Percentiles rank a stretch among this genome's conserved stretches.
These are phyloP conservation scores for Zapornia atra DNA, from an alignment of 2,113 vertebrate genomes.

Conservation along the genomic window DNA sequence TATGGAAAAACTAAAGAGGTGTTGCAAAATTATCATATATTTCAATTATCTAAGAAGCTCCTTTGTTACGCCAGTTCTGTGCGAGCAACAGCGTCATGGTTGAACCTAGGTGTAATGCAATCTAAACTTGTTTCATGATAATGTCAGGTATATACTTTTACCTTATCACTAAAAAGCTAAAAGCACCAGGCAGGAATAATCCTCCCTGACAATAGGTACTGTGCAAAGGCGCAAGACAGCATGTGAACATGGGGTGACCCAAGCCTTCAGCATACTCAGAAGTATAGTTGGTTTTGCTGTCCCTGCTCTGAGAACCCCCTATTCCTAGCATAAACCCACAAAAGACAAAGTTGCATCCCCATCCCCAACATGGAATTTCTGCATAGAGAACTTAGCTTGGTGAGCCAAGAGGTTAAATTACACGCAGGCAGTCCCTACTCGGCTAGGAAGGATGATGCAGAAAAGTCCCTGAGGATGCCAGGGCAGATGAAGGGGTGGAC, in stretches of 20 bases:
- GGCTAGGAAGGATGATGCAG: neutral
- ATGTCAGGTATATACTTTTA: neutral
- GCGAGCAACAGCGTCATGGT: neutral
- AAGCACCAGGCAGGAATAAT: neutral
- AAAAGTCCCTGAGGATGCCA: neutral
- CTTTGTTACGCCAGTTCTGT: neutral
- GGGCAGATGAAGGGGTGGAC: neutral
- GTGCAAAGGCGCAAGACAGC: neutral
- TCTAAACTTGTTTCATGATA: neutral
- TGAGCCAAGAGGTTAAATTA: neutral
- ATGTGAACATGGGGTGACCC: neutral
- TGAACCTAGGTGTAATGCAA: neutral
- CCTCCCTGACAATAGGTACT: neutral
- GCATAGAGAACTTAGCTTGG: fast-evolving
- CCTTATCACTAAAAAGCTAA: neutral
- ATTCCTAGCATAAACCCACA: neutral
- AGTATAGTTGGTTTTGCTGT: neutral
- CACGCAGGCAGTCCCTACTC: neutral
- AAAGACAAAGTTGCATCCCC: neutral
- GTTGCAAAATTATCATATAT: neutral
- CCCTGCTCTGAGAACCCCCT: neutral
- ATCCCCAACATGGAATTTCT: fast-evolving
- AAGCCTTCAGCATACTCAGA: neutral
- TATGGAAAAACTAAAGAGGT: neutral
- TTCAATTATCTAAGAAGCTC: neutral